Evolutionary conservation across 2,113 vertebrate species (phyloP), one percentile per base, ranked within the genome.

Genomic region (Muntiacus reevesi): DNA sequence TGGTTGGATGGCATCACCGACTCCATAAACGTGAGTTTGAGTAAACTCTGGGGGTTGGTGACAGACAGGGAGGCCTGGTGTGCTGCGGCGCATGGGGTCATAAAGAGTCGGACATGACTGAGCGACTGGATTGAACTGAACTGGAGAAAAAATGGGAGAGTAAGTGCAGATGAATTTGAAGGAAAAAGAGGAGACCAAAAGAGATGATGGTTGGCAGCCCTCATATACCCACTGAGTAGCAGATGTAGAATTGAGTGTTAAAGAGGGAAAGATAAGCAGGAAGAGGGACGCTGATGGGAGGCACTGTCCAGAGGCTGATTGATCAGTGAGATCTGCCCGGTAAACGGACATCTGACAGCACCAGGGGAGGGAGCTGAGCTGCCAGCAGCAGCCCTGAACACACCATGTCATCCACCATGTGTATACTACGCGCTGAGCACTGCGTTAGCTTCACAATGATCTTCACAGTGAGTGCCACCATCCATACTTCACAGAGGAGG

Each of bases 401-500:
- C n/a, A 1, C 19, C 67, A 1, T 1, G 4, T 21, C 27, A 2
- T 7, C 88, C 57, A 25, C 50, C 36, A 2, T 0, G 0, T 30
- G 52, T 7, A 27, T 12, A 11, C 8, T 0, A 1, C 4, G 36
- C 6, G 11, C n/a, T 83, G 15, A 30, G 40, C 15, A 6, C 28
- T 7, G 36, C 1, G 0, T 15, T 33, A 27, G 47, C 36, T 17
- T 81, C 47, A 59, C 4, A 7, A 6, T 1, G 0, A 2, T 47
- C 76, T 64, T 78, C 50, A n/a, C 15, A 59, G 17, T 11, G 27
- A 62, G 17, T 1, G 1, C 27, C 71, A 16, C 3, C 78, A 0
- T n/a, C 28, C 36, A 0, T 15, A 1, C 21, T 27, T 54, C n/a
- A 45, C 36, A 27, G 28, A 54, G 1, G 5, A 81, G 50, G 54